Evolutionary conservation across 2,113 vertebrate genomes (phyloP).

Genomic region (Jacana jacana): DNA sequence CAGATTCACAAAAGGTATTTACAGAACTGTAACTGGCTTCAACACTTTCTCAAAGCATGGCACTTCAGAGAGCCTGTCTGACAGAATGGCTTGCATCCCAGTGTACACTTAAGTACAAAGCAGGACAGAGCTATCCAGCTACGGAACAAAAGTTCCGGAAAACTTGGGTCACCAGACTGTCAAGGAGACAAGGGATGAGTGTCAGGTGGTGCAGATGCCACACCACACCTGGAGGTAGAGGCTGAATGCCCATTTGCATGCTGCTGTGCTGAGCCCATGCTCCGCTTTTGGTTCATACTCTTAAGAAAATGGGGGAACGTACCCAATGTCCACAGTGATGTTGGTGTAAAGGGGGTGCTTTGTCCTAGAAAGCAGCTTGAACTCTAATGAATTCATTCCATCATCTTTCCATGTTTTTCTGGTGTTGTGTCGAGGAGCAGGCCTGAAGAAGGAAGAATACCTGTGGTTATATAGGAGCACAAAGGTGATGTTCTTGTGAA

Average conservation of each 20-base stretch:
- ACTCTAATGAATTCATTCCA: conserved; percentile 77
- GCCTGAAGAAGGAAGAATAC: background rate
- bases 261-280: background rate
- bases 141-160: background rate
- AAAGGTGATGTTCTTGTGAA: background rate
- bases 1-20: conserved; percentile 2
- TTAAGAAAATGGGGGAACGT: background rate
- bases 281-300: background rate
- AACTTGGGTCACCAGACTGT: background rate
- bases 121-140: background rate
- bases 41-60: background rate
- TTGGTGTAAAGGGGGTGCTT: conserved; percentile 68
- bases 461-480: background rate
- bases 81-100: background rate
- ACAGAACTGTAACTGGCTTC: background rate
- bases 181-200: background rate
- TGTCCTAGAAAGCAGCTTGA: conserved; percentile 62
- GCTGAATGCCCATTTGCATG: background rate
- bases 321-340: conserved; percentile 72
- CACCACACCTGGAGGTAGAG: background rate
- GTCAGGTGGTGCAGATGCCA: background rate
- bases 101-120: background rate
- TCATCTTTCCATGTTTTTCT: conserved; percentile 69
- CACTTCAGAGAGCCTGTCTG: background rate
- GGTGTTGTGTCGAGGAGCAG: conserved; percentile 26